Conservation (phyloP, 2,888 invertebrate species). For the Reticulitermes lucifugus region DNA sequence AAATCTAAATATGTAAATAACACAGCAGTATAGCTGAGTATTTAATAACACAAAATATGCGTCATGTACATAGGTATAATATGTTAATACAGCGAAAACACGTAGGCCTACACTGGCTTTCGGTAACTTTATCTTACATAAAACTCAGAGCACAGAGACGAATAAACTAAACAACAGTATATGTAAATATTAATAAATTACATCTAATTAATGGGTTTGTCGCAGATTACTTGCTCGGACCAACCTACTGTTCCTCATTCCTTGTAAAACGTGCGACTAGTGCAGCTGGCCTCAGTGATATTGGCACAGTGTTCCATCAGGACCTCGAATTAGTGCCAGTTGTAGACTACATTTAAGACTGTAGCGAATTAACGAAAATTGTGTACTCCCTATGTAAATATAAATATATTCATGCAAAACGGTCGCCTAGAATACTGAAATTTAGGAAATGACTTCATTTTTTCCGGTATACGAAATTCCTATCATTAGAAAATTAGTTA, state of each 20-base stretch:
- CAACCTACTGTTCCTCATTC: neutral
- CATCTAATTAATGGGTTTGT: neutral
- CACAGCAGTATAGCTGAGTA: neutral
- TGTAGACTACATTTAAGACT: neutral
- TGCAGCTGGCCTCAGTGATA: neutral
- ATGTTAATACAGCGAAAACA: conserved; percentile 22
- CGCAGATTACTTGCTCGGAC: neutral
- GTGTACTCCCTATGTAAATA: conserved; percentile 20
- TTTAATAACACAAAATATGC: neutral
- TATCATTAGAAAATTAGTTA: conserved; percentile 45
- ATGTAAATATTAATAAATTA: neutral
- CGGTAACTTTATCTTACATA: neutral
- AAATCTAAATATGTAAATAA: conserved; percentile 13
- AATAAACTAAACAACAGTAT: conserved; percentile 1
- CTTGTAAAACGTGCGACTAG: neutral
- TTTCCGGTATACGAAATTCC: conserved; percentile 37
- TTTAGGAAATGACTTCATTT: conserved; percentile 32
- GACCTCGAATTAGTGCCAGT: too few relatives aligned
- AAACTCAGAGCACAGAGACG: neutral
- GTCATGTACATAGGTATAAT: conserved; percentile 12
- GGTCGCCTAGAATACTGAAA: conserved; percentile 24
- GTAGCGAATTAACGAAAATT: neutral
- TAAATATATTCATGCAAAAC: conserved; percentile 35
- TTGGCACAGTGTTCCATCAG: neutral
- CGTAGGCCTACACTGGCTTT: neutral